Conservation (phyloP, 2,113 vertebrate species). For the Lichenostomus cassidix region DNA sequence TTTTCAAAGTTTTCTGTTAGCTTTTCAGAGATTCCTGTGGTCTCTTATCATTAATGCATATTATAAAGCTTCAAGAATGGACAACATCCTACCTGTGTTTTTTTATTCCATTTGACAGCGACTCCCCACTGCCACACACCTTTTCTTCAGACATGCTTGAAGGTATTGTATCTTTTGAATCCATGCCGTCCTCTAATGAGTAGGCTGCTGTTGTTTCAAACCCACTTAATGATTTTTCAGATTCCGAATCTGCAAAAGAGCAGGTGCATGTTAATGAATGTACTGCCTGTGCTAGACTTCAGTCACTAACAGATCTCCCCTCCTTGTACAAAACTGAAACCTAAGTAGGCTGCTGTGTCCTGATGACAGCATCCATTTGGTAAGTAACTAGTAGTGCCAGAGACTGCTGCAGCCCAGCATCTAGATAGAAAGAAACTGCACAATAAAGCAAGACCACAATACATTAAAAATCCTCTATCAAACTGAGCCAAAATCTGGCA, state of each 20-base stretch:
- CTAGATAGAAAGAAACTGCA: neutral
- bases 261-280: constrained; percentile 66
- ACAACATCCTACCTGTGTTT: constrained; percentile 85
- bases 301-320: constrained; percentile 63
- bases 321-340: constrained; percentile 75
- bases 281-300: constrained; percentile 32
- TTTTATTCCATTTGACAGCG: constrained; percentile 85
- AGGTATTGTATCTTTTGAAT: constrained; percentile 70
- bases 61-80: neutral
- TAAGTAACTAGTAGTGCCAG: constrained; percentile 60
- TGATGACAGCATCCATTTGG: constrained; percentile 73
- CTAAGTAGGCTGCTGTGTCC: constrained; percentile 82
- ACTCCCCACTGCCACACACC: constrained; percentile 78
- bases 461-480: neutral
- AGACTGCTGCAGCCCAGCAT: neutral
- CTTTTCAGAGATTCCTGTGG: neutral
- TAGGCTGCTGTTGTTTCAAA: constrained; percentile 84
- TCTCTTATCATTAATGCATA: neutral
- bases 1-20: neutral
- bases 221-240: constrained; percentile 86
- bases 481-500: neutral
- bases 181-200: constrained; percentile 79
- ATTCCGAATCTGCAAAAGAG: constrained; percentile 86
- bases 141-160: constrained; percentile 81
- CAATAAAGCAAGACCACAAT: neutral